Base-by-base conservation (phyloP, 2,113 vertebrate species). In the Pangasianodon hypophthalmus region DNA sequence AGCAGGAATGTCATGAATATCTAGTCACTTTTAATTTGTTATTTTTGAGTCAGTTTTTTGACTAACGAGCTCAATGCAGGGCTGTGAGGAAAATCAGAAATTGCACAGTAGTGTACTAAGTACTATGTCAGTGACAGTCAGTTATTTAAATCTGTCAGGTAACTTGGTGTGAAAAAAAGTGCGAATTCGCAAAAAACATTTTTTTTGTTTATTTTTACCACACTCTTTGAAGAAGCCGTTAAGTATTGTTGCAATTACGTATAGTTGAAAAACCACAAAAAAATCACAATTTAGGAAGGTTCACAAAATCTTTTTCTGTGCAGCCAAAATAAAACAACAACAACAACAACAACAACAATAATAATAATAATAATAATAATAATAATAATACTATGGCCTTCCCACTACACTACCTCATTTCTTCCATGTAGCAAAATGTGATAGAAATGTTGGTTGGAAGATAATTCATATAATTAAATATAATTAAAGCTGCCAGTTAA, bases 381-480 rank as follows among this genome's bases (percentile, higher is more conserved):
- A 41, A 73, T 41, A 73, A 41, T 71, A 37, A 41, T 69, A 32
- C 44, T 60, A 60, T 60, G 9, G 69, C 4, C 50, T 77, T 77
- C 13, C 54, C 2, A 75, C 56, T 80, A 18, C 32, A 87, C 52
- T 56, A 44, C 24, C 44, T 10, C 54, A 24, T 46, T 58, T 41
- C 56, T 32, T 48, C 26, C n/a, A 58, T 46, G 56, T 21, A 62
- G 75, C 58, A 82, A 67, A 50, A 32, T 26, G n/a, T 67, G 13
- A 26, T n/a, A 62, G 19, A 82, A 82, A 88, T 8, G 41, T 41
- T 62, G 18, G 26, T 24, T 64, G 8, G 67, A 64, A 79, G 86
- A 46, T 88, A 88, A 80, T 80, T 80, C 73, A 80, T 50, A 52
- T 52, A 81, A 81, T 52, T 52, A 80, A 52, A 80, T 52, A n/a